Evolutionary conservation across 2,888 invertebrate species (phyloP), one percentile per base, ranked within the genome.

Genomic region (Pherbina coryleti): DNA sequence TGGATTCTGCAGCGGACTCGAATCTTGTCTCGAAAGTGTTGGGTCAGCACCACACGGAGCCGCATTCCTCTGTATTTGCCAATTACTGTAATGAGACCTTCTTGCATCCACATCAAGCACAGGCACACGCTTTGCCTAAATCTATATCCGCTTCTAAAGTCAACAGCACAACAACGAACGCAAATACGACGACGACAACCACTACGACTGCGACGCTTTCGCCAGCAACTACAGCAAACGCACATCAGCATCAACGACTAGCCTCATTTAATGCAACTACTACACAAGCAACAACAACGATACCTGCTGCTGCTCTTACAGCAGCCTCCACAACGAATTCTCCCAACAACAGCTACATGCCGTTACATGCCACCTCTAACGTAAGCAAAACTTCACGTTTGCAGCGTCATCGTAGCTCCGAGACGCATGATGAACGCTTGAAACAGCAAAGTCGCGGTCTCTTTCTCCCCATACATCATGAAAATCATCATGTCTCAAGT

Each of bases 401-500:
- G 71, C 90, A 89, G 81, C 86, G 90, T 8, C 90, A 90, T 84
- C 86, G 88, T 60, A 90, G 90, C 78, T 89, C 89, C 0, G 90
- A 90, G 70, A 89, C 88, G 28, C 89, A 88, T 70, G 89, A 90
- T 74, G 89, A 90, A 80, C 86, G 88, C 9, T 80, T 87, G 9
- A 88, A 86, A 77, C 86, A 89, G 37, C 88, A 87, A 75, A 86
- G 82, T 53, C 86, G 87, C 5, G 80, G 82, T 0, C 77, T 87
- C 22, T 87, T 85, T 76, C 84, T 87, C 22, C 86, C 87, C 3
- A 86, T 89, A 73, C 88, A 88, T 69, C 86, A 86, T 69, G 84
- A 85, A 62, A 85, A 86, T 64, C 84, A 84, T 37, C 83, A 84
- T 14, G 79, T 77, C 9, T 67, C 77, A 14, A 78, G 78, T 49